Conservation (phyloP, 2,113 vertebrate genomes). For the Marmota flaviventris region DNA sequence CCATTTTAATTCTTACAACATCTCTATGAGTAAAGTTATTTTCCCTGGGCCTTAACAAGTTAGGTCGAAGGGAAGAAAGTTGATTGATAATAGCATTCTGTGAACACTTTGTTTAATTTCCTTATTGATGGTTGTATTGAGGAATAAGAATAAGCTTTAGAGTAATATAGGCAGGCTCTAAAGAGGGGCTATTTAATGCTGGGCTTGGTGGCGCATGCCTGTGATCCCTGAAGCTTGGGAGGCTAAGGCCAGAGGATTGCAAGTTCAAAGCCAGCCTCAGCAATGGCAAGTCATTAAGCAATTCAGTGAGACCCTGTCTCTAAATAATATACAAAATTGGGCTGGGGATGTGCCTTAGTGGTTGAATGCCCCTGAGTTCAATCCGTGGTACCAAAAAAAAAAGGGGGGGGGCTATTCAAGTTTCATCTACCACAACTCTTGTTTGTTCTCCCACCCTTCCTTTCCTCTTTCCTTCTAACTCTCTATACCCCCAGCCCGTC, state of each 20-base stretch:
- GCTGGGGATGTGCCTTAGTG: no score
- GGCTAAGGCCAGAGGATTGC: no score
- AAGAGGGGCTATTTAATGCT: background rate
- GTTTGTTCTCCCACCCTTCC: background rate
- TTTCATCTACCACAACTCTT: background rate
- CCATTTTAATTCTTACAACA: background rate
- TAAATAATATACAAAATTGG: no score
- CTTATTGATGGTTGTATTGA: conserved; percentile 24
- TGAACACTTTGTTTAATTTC: conserved; percentile 45
- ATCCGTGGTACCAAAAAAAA: no score
- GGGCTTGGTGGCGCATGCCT: no score
- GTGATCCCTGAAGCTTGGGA: no score
- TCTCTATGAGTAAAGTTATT: conserved; percentile 42
- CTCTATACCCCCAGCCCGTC: no score
- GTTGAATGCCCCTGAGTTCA: no score
- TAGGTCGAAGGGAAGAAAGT: conserved; percentile 34
- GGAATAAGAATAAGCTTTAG: background rate
- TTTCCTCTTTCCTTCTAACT: background rate
- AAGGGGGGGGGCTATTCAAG: background rate
- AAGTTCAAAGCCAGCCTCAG: no score
- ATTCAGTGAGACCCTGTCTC: no score
- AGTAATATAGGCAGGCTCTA: background rate
- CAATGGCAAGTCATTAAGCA: no score
- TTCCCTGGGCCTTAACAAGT: conserved; percentile 6
- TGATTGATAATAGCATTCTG: conserved; percentile 24